Evolutionary conservation across 1,140 invertebrate genomes (phyloP), one percentile per base, ranked within the genome.

Genomic region (Tetramorium parvispinum): DNA sequence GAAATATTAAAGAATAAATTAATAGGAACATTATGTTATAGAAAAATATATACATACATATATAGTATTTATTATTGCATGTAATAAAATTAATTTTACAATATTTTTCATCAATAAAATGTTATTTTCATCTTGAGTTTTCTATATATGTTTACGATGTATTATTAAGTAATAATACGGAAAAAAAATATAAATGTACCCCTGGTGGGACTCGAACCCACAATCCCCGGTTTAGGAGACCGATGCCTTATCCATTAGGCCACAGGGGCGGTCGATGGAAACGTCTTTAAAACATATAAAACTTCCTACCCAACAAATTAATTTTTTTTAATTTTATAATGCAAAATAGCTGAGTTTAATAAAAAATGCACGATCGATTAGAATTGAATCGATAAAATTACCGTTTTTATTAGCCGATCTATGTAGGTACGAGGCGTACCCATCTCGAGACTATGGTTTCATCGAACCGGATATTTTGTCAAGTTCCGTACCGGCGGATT

Each of bases 211-310:
- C 92, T 94, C 93, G 93, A 94, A 94, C 93, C 93, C 93, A 93
- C 93, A 94, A 94, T 94, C 93, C 91, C 93, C 93, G 93, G 93
- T 94, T 94, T 94, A 94, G 93, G 93, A 94, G 93, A 94, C 93
- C 93, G 93, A 93, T 93, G 92, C 93, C 93, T 93, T 94, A 94
- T 94, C 93, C 94, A 94, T 94, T 94, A 94, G 93, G 93, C 93
- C 93, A 94, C 93, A 94, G 93, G 93, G 93, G 93, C 93, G 21
- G 61, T 87, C 86, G 43, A 0, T 59, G 55, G 0, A 0, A 0
- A 0, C 0, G 0, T 2, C 21, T 2, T 21, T 85, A 55, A 89
- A 81, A 13, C 4, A 32, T 0, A 13, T 40, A 0, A 0, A 66
- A 1, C 10, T 0, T 5, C 7, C 21, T 11, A 0, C 0, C 0